These are phyloP conservation scores for Drosophila borealis DNA, from an alignment of 2,888 invertebrate genomes.

Conservation along the genomic window DNA sequence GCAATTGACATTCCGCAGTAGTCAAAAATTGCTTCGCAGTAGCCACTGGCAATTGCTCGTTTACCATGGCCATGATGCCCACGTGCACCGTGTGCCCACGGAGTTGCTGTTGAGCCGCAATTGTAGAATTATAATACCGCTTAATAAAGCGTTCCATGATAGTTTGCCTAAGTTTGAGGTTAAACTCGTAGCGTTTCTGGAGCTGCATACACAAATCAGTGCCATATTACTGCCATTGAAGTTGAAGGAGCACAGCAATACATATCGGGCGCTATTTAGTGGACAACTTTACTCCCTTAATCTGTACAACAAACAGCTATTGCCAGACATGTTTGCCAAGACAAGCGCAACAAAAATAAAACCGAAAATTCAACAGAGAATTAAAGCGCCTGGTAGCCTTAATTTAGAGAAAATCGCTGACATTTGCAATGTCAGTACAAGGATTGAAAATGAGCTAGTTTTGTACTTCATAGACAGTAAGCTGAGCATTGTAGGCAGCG, in stretches of 20 bases:
- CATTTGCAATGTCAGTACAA: conserved; percentile 34
- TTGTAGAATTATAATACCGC: conserved; percentile 65
- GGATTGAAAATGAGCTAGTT: conserved; percentile 15
- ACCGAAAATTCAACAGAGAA: conserved; percentile 26
- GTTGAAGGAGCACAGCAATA: conserved; percentile 23
- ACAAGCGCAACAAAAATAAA: neutral
- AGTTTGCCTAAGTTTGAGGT: conserved; percentile 66
- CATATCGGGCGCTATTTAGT: conserved; percentile 58
- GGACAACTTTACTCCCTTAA: conserved; percentile 20
- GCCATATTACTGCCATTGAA: conserved; percentile 55
- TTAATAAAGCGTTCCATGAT: conserved; percentile 33
- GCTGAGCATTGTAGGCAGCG: conserved; percentile 13
- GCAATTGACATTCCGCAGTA: conserved; percentile 55
- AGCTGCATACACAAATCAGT: conserved; percentile 39
- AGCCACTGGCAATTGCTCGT: conserved; percentile 74
- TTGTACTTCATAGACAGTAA: conserved; percentile 53
- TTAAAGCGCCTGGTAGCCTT: conserved; percentile 15
- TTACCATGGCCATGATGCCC: conserved; percentile 39
- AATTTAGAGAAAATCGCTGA: conserved; percentile 28
- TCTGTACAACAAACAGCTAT: conserved; percentile 20
- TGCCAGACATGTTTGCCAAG: neutral
- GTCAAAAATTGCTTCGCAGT: conserved; percentile 53
- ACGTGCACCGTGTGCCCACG: conserved; percentile 65
- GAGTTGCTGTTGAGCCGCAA: conserved; percentile 60
- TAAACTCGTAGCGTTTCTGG: conserved; percentile 57